Percentiles rank a stretch among this genome's conserved stretches.
phyloP scores from a whole-genome alignment of 2,888 invertebrate genomes.

The Morpho helenor region DNA sequence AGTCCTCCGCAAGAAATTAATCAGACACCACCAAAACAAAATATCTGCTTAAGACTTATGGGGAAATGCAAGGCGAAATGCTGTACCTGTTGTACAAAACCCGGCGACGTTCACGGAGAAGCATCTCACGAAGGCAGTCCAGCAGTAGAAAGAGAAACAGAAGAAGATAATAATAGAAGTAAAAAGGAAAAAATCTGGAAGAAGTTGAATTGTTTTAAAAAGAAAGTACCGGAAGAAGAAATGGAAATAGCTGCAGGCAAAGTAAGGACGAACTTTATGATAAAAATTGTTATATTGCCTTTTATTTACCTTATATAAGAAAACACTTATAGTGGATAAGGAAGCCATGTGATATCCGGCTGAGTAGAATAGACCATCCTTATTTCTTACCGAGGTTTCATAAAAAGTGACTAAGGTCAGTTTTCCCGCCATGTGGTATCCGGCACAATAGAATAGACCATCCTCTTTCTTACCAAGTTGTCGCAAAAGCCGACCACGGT shows the following conservation, averaged over 20 bases:
- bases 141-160: conserved; percentile 27
- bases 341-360: no score
- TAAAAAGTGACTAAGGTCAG: no score
- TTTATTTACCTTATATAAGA: no score
- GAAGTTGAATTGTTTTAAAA: conserved; percentile 59
- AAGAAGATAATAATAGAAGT: conserved; percentile 28
- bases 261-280: conserved; percentile 38
- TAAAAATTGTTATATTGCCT: no score
- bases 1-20: conserved; percentile 28
- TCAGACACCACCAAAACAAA: conserved; percentile 43
- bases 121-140: conserved; percentile 22
- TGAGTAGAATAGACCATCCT: no score
- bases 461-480: no score
- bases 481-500: no score
- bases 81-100: conserved; percentile 69
- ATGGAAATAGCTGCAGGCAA: conserved; percentile 64
- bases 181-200: conserved; percentile 49
- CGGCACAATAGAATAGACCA: no score
- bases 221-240: conserved; percentile 58
- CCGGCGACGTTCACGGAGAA: conserved; percentile 40
- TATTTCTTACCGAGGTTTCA: no score
- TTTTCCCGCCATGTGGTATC: no score
- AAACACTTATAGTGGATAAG: no score
- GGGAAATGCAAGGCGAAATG: conserved; percentile 65
- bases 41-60: conserved; percentile 59